These are phyloP conservation scores for Urechis unicinctus DNA, from an alignment of 2,888 invertebrate species.

Conservation along the genomic window DNA sequence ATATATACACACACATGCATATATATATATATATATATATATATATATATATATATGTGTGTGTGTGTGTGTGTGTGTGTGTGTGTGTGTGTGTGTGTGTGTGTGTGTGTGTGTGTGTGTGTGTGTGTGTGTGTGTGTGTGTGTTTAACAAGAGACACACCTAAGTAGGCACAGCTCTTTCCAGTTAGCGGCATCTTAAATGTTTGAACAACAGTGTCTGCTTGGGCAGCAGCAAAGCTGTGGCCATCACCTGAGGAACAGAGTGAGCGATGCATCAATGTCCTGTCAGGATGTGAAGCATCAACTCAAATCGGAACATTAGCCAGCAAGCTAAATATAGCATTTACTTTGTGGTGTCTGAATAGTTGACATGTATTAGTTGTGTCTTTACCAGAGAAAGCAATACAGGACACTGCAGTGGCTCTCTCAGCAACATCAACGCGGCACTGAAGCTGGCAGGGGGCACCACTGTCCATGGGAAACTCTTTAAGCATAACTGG, in stretches of 20 bases:
- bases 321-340: neutral
- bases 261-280: no score
- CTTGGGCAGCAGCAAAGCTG: slow-evolving; percentile 35
- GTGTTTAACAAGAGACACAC: neutral
- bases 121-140: neutral
- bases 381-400: slow-evolving; percentile 25
- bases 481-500: neutral
- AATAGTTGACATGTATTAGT: no score
- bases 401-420: slow-evolving; percentile 28
- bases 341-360: neutral
- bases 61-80: neutral
- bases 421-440: slow-evolving; percentile 32
- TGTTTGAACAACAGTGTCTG: slow-evolving; percentile 38
- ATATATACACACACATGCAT: slow-evolving; percentile 1
- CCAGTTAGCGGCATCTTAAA: slow-evolving; percentile 34
- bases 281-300: no score
- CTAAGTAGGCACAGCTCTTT: slow-evolving; percentile 18
- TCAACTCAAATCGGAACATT: neutral
- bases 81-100: neutral
- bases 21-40: slow-evolving; percentile 3
- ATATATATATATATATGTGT: slow-evolving; percentile 1
- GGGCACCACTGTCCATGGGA: slow-evolving; percentile 22
- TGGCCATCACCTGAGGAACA: slow-evolving; percentile 38
- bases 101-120: neutral
- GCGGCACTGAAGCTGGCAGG: slow-evolving; percentile 21